Percentiles rank a stretch among this genome's conserved stretches.
phyloP scores from a whole-genome alignment of 2,888 invertebrate genomes.

The Patella depressa region DNA sequence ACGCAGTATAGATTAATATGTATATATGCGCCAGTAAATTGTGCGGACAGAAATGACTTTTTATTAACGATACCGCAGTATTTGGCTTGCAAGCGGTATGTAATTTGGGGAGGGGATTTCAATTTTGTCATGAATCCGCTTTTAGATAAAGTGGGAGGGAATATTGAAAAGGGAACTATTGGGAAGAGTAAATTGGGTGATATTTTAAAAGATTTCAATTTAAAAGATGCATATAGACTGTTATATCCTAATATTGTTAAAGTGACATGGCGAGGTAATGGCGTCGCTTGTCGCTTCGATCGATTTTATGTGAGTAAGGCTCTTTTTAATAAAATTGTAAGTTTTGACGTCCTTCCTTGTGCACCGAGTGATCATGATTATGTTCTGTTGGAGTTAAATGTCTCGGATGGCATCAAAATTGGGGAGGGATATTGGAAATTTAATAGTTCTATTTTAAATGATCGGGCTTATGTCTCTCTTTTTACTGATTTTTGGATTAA shows the following conservation, averaged over 20 bases:
- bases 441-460: not conserved
- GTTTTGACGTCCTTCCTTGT: not conserved
- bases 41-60: constrained; percentile 1
- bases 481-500: not conserved
- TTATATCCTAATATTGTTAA: constrained; percentile 2
- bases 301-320: not conserved
- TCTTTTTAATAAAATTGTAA: not conserved
- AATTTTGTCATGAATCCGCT: constrained; percentile 3
- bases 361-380: not conserved
- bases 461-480: constrained; percentile 6
- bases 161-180: not conserved
- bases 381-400: not conserved
- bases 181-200: not conserved
- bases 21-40: constrained; percentile 3
- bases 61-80: constrained; percentile 4
- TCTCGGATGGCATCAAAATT: not conserved
- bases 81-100: not conserved
- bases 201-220: not conserved
- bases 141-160: not conserved
- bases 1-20: not conserved
- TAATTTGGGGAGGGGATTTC: not conserved
- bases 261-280: constrained; percentile 1
- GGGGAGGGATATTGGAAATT: constrained; percentile 7
- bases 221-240: not conserved
- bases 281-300: constrained; percentile 4